Evolutionary conservation across 2,797 vertebrate species (phyloP).

Genomic region (Phataginus tetradactyla): DNA sequence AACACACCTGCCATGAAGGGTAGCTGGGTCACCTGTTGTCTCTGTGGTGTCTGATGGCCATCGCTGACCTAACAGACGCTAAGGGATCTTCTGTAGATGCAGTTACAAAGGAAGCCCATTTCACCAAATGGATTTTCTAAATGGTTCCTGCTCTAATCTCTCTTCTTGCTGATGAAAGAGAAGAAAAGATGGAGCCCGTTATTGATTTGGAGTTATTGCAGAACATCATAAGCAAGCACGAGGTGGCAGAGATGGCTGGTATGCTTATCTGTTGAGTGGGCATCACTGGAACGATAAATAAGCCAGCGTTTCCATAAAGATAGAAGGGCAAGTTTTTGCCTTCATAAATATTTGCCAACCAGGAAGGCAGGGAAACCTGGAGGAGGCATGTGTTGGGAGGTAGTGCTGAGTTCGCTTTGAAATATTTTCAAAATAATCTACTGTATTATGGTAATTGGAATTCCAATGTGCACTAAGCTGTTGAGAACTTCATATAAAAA

Average conservation of each 20-base stretch:
- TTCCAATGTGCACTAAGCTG: neutral
- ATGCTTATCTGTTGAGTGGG: neutral
- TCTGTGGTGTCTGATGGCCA: neutral
- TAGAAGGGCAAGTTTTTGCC: neutral
- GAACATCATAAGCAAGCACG: neutral
- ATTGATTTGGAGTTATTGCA: neutral
- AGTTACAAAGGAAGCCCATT: neutral
- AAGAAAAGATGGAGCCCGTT: neutral
- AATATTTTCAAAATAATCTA: slow-evolving; percentile 31
- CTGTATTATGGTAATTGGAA: neutral
- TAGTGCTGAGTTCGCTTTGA: neutral
- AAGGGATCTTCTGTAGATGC: neutral
- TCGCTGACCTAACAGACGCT: neutral
- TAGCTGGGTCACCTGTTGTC: neutral
- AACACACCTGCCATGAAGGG: neutral
- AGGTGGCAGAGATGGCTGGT: neutral
- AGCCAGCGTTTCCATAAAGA: neutral
- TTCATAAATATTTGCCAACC: slow-evolving; percentile 1
- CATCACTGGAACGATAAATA: neutral
- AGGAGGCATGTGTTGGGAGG: neutral
- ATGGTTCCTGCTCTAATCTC: neutral
- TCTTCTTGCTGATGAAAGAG: neutral
- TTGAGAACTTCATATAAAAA: slow-evolving; percentile 46
- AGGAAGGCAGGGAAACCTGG: neutral
- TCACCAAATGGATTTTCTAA: neutral